Evolutionary conservation across 2,888 invertebrate genomes (phyloP).

Genomic region (Anoplius nigerrimus): DNA sequence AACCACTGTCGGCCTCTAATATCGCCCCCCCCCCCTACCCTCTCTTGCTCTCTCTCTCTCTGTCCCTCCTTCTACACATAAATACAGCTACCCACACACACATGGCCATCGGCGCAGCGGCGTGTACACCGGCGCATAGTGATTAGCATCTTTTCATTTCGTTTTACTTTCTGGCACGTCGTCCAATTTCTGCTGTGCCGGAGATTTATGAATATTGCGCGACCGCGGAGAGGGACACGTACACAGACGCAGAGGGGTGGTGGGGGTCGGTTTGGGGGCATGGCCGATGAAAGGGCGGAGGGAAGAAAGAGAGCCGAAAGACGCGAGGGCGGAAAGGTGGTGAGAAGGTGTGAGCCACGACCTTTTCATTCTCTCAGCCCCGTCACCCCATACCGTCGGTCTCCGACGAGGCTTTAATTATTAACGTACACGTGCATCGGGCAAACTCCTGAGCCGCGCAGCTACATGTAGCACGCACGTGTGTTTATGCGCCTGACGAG

Average conservation of each 20-base stretch:
- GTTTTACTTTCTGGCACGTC: slow-evolving; percentile 20
- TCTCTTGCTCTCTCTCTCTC: neutral
- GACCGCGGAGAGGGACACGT: neutral
- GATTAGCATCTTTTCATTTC: slow-evolving; percentile 24
- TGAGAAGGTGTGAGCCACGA: slow-evolving; percentile 10
- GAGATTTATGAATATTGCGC: slow-evolving; percentile 37
- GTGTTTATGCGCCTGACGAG: slow-evolving; percentile 7
- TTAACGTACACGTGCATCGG: slow-evolving; percentile 23
- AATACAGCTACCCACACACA: neutral
- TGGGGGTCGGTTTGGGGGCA: neutral
- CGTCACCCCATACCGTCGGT: slow-evolving; percentile 12
- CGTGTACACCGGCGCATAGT: neutral
- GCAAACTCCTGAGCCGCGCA: neutral
- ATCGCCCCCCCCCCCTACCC: neutral
- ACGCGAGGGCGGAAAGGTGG: neutral
- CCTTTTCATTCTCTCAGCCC: slow-evolving; percentile 32
- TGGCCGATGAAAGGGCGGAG: neutral
- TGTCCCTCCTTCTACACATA: neutral
- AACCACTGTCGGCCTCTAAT: neutral
- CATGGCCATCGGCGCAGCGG: neutral
- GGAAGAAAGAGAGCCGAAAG: neutral
- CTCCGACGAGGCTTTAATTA: slow-evolving; percentile 33
- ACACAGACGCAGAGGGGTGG: neutral
- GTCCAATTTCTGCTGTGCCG: slow-evolving; percentile 35
- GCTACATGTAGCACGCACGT: slow-evolving; percentile 10